These are phyloP conservation scores for Chrysodeixis includens DNA, from an alignment of 2,888 invertebrate genomes.

Conservation along the genomic window DNA sequence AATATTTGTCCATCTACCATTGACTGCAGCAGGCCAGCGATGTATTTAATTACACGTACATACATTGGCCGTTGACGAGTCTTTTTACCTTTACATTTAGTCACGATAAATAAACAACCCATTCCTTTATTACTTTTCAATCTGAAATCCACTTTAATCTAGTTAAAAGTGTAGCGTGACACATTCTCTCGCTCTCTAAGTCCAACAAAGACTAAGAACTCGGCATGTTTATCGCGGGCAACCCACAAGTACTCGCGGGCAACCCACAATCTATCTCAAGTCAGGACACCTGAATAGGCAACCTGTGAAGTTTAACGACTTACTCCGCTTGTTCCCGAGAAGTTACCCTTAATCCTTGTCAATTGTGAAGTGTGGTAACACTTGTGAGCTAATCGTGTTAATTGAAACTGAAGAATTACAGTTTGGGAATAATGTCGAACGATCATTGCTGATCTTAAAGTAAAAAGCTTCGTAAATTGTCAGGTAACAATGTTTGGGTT, in stretches of 20 bases:
- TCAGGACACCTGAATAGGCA: constrained; percentile 39
- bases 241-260: too few species aligned
- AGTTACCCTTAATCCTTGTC: constrained; percentile 3
- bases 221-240: constrained; percentile 43
- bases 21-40: too few species aligned
- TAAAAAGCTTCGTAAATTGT: too few species aligned
- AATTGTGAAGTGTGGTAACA: not conserved
- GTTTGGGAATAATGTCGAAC: too few species aligned
- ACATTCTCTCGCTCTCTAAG: constrained; percentile 7
- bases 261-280: constrained; percentile 39
- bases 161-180: constrained; percentile 2
- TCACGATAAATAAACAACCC: too few species aligned
- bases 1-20: too few species aligned
- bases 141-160: not conserved
- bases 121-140: too few species aligned
- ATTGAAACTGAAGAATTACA: not conserved
- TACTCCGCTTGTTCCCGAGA: not conserved
- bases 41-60: too few species aligned
- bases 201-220: constrained; percentile 33
- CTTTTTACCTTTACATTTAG: too few species aligned
- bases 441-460: too few species aligned
- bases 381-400: not conserved
- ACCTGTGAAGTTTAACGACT: constrained; percentile 6
- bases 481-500: too few species aligned
- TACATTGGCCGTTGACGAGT: too few species aligned